Conservation (phyloP, 2,113 vertebrate species). For the Euleptes europaea region DNA sequence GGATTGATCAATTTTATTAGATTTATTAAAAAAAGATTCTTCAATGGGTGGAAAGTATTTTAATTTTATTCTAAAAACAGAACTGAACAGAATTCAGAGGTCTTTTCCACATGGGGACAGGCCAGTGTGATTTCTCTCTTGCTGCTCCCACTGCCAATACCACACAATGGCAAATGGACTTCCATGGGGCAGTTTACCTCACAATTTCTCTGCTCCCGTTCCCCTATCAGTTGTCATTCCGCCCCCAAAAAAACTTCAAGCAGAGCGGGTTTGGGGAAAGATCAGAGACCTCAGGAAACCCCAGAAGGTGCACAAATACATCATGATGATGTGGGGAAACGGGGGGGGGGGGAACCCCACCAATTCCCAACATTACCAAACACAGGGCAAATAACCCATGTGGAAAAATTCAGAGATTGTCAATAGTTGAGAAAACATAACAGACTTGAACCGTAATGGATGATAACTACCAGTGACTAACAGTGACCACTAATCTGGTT, state of each 20-base stretch:
- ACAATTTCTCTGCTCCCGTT: too few relatives aligned
- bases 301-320: too few relatives aligned
- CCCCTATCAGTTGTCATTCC: not conserved
- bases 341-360: too few relatives aligned
- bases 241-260: not conserved
- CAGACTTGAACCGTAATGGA: not conserved
- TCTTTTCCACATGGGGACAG: not conserved
- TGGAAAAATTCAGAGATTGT: not conserved
- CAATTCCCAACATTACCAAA: too few relatives aligned
- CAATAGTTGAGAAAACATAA: not conserved
- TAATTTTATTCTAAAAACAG: not conserved
- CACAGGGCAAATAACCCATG: too few relatives aligned
- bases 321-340: too few relatives aligned
- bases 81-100: conserved; percentile 2
- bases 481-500: not conserved
- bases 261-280: not conserved
- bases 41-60: not conserved
- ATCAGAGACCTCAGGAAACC: too few relatives aligned
- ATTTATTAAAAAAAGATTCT: conserved; percentile 44
- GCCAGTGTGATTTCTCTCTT: too few relatives aligned
- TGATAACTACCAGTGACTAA: not conserved
- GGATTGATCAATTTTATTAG: conserved; percentile 54
- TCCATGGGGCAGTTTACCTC: too few relatives aligned
- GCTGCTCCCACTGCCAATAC: too few relatives aligned
- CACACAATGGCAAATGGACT: too few relatives aligned